phyloP scores from a whole-genome alignment of 2,113 vertebrate species.

The Ranitomeya imitator region DNA sequence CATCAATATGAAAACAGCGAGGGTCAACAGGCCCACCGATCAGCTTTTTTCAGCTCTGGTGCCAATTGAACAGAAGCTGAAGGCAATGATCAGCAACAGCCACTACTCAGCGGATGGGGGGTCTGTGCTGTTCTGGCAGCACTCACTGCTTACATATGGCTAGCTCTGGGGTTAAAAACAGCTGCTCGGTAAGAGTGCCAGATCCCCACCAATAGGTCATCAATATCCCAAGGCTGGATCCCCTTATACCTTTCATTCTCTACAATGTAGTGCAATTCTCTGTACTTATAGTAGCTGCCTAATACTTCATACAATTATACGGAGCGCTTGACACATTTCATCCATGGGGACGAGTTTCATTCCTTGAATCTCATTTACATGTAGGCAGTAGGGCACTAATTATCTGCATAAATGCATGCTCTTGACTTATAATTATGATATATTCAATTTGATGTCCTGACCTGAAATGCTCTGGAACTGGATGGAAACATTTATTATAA shows the following conservation, averaged over 20 bases:
- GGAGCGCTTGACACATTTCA: not conserved
- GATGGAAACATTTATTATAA: not conserved
- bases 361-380: not conserved
- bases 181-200: too few relatives aligned
- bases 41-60: too few relatives aligned
- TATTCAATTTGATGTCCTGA: constrained; percentile 10
- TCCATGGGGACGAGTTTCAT: constrained; percentile 7
- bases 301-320: not conserved
- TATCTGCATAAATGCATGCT: constrained; percentile 6
- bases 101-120: too few relatives aligned
- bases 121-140: too few relatives aligned
- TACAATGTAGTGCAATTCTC: not conserved
- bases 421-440: constrained; percentile 12
- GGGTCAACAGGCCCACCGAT: too few relatives aligned
- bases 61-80: too few relatives aligned
- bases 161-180: too few relatives aligned
- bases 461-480: not conserved
- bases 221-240: too few relatives aligned
- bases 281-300: not conserved
- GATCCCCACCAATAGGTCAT: too few relatives aligned
- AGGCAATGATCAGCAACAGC: too few relatives aligned
- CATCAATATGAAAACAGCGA: too few relatives aligned
- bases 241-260: not conserved
- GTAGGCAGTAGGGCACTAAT: constrained; percentile 9
- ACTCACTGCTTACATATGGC: too few relatives aligned